phyloP scores from a whole-genome alignment of 2,797 vertebrate species.

The Eulemur rubriventer region DNA sequence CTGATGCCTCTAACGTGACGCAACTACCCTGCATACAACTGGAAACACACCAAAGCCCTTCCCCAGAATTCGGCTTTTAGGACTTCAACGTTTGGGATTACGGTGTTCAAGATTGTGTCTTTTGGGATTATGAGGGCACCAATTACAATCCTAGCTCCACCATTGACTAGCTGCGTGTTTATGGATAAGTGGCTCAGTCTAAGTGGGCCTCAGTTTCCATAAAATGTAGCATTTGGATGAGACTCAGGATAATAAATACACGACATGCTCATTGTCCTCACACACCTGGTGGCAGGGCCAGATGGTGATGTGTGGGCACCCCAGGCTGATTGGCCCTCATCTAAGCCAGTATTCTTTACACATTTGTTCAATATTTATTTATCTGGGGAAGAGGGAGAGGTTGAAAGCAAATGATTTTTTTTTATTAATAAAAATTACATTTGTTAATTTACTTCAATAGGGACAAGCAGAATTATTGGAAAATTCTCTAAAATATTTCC shows the following conservation, averaged over 20 bases:
- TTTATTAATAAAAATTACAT: background rate
- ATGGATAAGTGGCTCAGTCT: background rate
- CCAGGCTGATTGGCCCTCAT: background rate
- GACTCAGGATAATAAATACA: background rate
- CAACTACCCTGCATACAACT: background rate
- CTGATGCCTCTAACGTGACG: background rate
- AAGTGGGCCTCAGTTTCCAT: background rate
- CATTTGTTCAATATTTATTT: constrained; percentile 3
- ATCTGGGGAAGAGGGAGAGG: background rate
- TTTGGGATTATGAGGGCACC: background rate
- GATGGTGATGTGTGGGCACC: background rate
- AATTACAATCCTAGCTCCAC: background rate
- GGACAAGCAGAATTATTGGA: background rate
- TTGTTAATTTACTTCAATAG: background rate
- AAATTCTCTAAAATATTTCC: background rate
- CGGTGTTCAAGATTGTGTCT: background rate
- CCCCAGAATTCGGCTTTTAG: background rate
- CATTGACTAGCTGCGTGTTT: background rate
- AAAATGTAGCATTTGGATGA: background rate
- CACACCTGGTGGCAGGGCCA: background rate
- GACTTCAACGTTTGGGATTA: background rate
- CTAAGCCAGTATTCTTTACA: background rate
- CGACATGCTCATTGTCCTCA: background rate
- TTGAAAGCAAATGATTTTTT: background rate
- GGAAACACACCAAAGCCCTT: background rate